Evolutionary conservation across 2,888 invertebrate species (phyloP), one percentile per base, ranked within the genome.

Genomic region (Leptinotarsa tumamoca): DNA sequence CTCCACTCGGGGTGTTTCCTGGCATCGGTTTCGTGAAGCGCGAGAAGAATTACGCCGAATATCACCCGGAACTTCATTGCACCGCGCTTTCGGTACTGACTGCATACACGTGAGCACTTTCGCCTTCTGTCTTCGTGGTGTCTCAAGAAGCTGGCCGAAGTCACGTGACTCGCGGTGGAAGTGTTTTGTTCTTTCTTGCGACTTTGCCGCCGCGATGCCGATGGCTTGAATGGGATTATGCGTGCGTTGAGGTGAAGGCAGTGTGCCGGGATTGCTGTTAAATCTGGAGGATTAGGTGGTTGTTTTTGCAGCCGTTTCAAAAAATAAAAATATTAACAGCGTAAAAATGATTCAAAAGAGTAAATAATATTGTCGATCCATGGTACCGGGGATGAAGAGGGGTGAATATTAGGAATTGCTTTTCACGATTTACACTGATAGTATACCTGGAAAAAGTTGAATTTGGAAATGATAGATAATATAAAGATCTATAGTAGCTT

Each of bases 91-190:
- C 71, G 67, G 78, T 75, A 69, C 74, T 72, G 77, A 69, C 74
- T 72, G 77, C 74, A 75, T 68, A 77, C 79, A 78, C 79, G 79
- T 79, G 78, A 79, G 78, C 78, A 77, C 80, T 80, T 77, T 80
- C 80, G 80, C 80, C 77, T 78, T 77, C 77, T 73, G 76, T 74
- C 74, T 77, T 77, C 72, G 76, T 58, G 71, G 66, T 51, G 77
- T 72, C 74, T 74, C 63, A 72, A 68, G 75, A 75, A 67, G 73
- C 73, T 70, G 76, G 68, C 63, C 67, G 76, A 51, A 67, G 70
- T 77, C 76, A 78, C 80, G 78, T 77, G 80, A 78, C 52, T 58
- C 33, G 61, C 67, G 66, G 66, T 67, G 43, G 54, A 69, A 17
- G 61, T 21, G 75, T 74, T 71, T 68, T 56, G 67, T 52, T 74